phyloP scores from a whole-genome alignment of 2,888 invertebrate species.

The Mythimna loreyi region DNA sequence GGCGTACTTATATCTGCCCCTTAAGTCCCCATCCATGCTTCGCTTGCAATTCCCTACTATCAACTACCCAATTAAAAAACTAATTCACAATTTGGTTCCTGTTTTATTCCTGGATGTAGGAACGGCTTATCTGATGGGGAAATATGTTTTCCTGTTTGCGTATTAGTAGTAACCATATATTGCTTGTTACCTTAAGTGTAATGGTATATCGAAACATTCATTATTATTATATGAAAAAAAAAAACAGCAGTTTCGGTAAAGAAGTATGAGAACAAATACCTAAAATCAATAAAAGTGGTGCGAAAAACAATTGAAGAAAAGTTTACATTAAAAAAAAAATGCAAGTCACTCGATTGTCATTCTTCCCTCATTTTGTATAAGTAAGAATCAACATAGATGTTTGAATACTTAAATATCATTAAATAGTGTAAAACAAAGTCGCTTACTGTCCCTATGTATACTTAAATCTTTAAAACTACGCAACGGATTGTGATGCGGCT shows the following conservation, averaged over 20 bases:
- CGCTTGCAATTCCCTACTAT: neutral
- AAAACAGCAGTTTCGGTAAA: neutral
- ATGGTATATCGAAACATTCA: too few species aligned
- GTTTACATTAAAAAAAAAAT: neutral
- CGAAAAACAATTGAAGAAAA: neutral
- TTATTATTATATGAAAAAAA: neutral
- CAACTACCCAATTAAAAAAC: neutral
- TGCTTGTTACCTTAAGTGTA: neutral
- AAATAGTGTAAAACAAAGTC: too few species aligned
- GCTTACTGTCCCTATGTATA: too few species aligned
- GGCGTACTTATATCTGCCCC: too few species aligned
- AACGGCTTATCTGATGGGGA: constrained; percentile 10
- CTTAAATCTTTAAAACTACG: too few species aligned
- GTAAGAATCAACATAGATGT: too few species aligned
- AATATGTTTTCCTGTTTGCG: constrained; percentile 28
- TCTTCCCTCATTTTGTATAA: neutral
- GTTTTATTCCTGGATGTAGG: too few species aligned
- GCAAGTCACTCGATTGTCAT: constrained; percentile 37
- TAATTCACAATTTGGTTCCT: neutral
- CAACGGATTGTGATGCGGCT: too few species aligned
- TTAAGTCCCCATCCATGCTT: constrained; percentile 2
- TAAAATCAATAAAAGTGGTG: neutral
- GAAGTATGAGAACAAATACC: constrained; percentile 2
- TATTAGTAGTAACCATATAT: neutral
- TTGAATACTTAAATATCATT: too few species aligned